Percentiles rank a stretch among this genome's conserved stretches.
Conservation (phyloP, 1,140 invertebrate species). For the Epicauta chinensis region DNA sequence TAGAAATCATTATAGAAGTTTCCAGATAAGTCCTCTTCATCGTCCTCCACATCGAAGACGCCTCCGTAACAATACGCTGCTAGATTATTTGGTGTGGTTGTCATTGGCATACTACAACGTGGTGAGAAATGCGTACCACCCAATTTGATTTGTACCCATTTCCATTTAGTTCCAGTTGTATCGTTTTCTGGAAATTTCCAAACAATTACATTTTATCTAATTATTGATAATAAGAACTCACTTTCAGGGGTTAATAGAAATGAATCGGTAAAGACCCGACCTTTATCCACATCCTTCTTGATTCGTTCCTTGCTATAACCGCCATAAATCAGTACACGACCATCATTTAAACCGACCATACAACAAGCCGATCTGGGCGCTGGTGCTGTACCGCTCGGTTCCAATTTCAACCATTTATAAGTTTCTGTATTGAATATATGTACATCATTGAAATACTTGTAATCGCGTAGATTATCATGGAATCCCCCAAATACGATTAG, state of each 20-base stretch:
- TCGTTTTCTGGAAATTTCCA: conserved; percentile 51
- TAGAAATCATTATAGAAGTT: conserved; percentile 80
- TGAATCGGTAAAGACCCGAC: conserved; percentile 75
- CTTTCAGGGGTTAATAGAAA: conserved; percentile 65
- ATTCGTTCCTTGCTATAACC: conserved; percentile 78
- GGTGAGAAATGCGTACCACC: conserved; percentile 58
- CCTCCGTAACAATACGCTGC: conserved; percentile 67
- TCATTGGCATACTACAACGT: conserved; percentile 57
- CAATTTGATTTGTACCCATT: conserved; percentile 67
- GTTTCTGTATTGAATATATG: conserved; percentile 76
- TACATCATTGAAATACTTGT: conserved; percentile 86
- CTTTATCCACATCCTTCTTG: conserved; percentile 76
- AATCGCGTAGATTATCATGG: conserved; percentile 81
- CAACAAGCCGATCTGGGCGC: conserved; percentile 69
- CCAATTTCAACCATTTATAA: conserved; percentile 74
- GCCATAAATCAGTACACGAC: conserved; percentile 72
- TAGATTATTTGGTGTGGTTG: conserved; percentile 45
- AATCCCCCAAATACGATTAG: conserved; percentile 89
- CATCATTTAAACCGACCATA: conserved; percentile 55
- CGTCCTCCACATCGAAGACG: conserved; percentile 75
- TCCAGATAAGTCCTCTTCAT: conserved; percentile 72
- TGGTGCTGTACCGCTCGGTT: conserved; percentile 58
- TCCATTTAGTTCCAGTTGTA: conserved; percentile 60
- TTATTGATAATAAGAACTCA: conserved; percentile 42
- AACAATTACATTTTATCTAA: neutral